Evolutionary conservation across 2,113 vertebrate species (phyloP).

Genomic region (Scartelaos histophorus): DNA sequence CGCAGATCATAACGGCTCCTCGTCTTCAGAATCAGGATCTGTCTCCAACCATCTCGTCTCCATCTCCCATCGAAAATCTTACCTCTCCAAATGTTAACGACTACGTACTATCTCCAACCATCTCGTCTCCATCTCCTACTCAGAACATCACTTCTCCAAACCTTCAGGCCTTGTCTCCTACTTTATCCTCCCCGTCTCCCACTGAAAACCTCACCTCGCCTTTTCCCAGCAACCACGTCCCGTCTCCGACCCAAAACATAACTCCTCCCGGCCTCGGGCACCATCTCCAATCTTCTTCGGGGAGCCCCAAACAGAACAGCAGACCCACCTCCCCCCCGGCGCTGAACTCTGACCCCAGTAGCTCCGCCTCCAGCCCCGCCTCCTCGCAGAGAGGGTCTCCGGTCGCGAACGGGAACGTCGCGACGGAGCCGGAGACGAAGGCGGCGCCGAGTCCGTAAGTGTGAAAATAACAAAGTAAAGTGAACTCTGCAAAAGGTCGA

Average conservation of each 20-base stretch:
- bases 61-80: conserved; percentile 1
- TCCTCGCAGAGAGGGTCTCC: conserved; percentile 48
- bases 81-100: not conserved
- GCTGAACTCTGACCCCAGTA: conserved; percentile 26
- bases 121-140: conserved; percentile 21
- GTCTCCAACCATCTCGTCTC: conserved; percentile 4
- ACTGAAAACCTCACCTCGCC: not conserved
- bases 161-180: not conserved
- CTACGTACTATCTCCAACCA: not conserved
- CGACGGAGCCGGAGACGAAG: conserved; percentile 18
- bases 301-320: not conserved
- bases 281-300: conserved; percentile 7
- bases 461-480: not conserved
- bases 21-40: not conserved
- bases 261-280: conserved; percentile 35
- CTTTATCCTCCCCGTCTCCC: conserved; percentile 9
- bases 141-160: conserved; percentile 49
- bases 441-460: conserved; percentile 63
- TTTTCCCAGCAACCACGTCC: conserved; percentile 6
- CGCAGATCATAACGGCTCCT: conserved; percentile 49
- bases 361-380: conserved; percentile 42
- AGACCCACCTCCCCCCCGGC: conserved; percentile 35
- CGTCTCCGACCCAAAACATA: conserved; percentile 25
- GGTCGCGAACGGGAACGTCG: conserved; percentile 30
- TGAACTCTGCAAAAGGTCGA: too few species aligned